Evolutionary conservation across 2,888 invertebrate genomes (phyloP).

Genomic region (Anodontia alba): DNA sequence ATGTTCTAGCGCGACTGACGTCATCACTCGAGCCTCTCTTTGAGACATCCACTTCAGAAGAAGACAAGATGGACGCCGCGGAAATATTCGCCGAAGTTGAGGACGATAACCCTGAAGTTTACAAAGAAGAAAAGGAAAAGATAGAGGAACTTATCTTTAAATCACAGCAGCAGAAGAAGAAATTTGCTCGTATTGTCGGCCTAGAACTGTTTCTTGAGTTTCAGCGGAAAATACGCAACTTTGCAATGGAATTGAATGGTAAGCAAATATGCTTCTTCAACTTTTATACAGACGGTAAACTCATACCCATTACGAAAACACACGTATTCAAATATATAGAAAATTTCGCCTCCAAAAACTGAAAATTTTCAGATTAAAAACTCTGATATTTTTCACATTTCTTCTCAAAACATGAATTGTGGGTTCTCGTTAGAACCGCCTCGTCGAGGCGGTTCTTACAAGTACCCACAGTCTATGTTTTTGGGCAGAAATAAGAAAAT

Average conservation of each 20-base stretch:
- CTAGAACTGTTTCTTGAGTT: slow-evolving; percentile 56
- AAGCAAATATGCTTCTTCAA: neutral
- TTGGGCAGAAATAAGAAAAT: too few relatives aligned
- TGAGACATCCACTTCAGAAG: neutral
- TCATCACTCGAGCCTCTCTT: slow-evolving; percentile 37
- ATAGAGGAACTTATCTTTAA: neutral
- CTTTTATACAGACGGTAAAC: too few relatives aligned
- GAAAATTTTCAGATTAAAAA: too few relatives aligned
- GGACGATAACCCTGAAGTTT: neutral
- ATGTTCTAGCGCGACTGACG: slow-evolving; percentile 47
- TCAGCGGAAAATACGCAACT: slow-evolving; percentile 48
- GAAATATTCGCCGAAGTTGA: neutral
- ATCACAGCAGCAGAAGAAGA: neutral
- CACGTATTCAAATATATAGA: too few relatives aligned
- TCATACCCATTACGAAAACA: too few relatives aligned
- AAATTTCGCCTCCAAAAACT: too few relatives aligned
- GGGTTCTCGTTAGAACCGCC: too few relatives aligned
- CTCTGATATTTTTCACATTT: too few relatives aligned
- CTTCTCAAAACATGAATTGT: too few relatives aligned
- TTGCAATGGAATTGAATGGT: slow-evolving; percentile 60
- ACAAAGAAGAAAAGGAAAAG: neutral
- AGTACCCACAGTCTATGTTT: too few relatives aligned
- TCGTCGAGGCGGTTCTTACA: too few relatives aligned
- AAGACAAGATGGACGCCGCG: neutral
- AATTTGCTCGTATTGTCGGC: slow-evolving; percentile 24